Evolutionary conservation across 2,888 invertebrate species (phyloP).

Genomic region (Dryobota labecula): DNA sequence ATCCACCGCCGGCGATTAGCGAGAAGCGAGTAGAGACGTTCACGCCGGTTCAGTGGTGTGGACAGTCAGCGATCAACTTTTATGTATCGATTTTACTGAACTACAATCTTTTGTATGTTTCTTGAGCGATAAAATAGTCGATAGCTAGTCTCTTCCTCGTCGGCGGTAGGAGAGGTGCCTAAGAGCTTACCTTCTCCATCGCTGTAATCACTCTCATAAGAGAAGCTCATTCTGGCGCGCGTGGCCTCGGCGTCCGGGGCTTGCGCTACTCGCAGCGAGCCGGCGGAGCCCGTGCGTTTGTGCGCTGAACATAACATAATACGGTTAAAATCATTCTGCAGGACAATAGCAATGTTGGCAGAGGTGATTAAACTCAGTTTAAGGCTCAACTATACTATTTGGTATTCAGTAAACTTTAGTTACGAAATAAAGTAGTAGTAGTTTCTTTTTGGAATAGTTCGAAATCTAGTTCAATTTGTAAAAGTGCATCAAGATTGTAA

Average conservation of each 20-base stretch:
- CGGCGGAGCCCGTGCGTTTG: constrained; percentile 95
- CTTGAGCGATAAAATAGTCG: neutral
- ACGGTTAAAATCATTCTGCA: neutral
- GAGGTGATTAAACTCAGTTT: neutral
- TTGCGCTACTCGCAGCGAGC: constrained; percentile 84
- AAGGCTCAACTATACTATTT: neutral
- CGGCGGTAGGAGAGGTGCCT: neutral
- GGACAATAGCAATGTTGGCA: neutral
- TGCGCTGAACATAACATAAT: constrained; percentile 90
- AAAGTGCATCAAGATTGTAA: neutral
- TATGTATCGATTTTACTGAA: neutral
- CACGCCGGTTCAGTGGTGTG: no score
- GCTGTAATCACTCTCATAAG: constrained; percentile 78
- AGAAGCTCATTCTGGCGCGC: constrained; percentile 87
- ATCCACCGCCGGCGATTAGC: neutral
- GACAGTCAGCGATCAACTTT: neutral
- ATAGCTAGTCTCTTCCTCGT: neutral
- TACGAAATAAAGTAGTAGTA: neutral
- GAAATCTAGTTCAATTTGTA: neutral
- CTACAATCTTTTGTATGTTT: neutral
- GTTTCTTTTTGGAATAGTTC: neutral
- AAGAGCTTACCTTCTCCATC: constrained; percentile 84
- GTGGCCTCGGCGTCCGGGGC: constrained; percentile 65
- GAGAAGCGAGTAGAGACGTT: neutral
- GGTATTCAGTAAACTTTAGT: neutral